Evolutionary conservation across 2,113 vertebrate species (phyloP).

Genomic region (Peromyscus californicus): DNA sequence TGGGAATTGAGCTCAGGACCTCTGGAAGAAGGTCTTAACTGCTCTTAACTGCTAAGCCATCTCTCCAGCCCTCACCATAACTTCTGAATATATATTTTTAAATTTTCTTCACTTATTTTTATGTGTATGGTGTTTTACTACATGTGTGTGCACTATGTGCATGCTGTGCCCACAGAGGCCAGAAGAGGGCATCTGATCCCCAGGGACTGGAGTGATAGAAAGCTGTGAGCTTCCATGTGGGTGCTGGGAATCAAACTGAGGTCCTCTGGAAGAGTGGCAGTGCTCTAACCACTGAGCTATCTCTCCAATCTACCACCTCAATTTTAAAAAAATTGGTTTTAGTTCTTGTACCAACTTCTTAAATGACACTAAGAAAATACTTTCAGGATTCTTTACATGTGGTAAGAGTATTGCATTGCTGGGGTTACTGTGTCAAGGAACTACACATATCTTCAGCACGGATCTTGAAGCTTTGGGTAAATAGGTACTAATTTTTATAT

Average conservation of each 20-base stretch:
- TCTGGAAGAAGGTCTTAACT: no score
- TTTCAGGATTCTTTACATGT: conserved; percentile 16
- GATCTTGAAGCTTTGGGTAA: background rate
- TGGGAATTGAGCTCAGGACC: no score
- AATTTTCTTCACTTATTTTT: background rate
- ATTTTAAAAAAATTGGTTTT: background rate
- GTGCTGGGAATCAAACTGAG: background rate
- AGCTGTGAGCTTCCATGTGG: background rate
- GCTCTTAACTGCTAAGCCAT: no score
- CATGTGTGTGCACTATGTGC: background rate
- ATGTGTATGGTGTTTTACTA: background rate
- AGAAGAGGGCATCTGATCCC: background rate
- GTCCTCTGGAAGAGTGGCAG: no score
- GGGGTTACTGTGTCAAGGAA: background rate
- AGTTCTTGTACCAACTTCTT: conserved; percentile 28
- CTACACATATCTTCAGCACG: background rate
- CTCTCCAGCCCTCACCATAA: background rate
- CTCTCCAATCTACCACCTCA: background rate
- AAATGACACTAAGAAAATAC: conserved; percentile 23
- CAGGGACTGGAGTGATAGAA: background rate
- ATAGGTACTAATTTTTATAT: conserved; percentile 9
- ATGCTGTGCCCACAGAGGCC: background rate
- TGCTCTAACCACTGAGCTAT: background rate
- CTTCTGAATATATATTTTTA: background rate
- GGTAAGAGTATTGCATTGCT: background rate